A percentile compares a stretch with the other conserved stretches of the same genome.
phyloP scores from a whole-genome alignment of 1,140 invertebrate genomes.

The Atopsyche davidsoni region DNA sequence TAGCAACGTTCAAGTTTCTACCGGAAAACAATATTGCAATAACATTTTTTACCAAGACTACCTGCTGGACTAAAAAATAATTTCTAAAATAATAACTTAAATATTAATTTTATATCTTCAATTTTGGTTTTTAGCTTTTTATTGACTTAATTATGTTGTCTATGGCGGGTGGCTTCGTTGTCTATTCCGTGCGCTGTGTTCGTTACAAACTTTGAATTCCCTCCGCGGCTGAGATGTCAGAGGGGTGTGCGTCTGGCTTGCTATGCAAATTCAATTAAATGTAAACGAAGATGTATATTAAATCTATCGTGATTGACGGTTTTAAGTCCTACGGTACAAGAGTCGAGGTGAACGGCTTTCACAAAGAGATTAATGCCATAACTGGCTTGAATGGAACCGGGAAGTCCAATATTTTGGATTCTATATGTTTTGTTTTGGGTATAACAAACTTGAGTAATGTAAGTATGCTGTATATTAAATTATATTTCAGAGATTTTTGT shows the following conservation, averaged over 20 bases:
- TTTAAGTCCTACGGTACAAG: conserved; percentile 97
- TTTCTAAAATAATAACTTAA: no score
- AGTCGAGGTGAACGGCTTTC: conserved; percentile 91
- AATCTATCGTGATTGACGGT: conserved; percentile 90
- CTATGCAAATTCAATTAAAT: neutral
- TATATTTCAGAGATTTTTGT: no score
- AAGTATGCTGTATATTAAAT: no score
- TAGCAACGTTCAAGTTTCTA: no score
- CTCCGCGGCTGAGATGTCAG: conserved; percentile 8
- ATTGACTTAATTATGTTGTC: no score
- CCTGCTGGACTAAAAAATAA: no score
- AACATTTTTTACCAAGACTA: no score
- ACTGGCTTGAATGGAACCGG: conserved; percentile 97
- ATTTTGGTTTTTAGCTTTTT: no score
- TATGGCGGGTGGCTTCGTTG: no score
- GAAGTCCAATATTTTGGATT: conserved; percentile 98
- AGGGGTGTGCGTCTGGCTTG: neutral
- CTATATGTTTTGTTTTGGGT: conserved; percentile 96
- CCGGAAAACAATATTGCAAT: no score
- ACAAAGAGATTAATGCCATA: conserved; percentile 95
- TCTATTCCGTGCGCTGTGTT: neutral
- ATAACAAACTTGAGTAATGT: conserved; percentile 92
- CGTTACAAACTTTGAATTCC: conserved; percentile 3
- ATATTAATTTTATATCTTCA: no score
- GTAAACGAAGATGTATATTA: conserved; percentile 76